A percentile compares a stretch with the other conserved stretches of the same genome.
Conservation (phyloP, 2,888 invertebrate species). For the Agrotis puta region DNA sequence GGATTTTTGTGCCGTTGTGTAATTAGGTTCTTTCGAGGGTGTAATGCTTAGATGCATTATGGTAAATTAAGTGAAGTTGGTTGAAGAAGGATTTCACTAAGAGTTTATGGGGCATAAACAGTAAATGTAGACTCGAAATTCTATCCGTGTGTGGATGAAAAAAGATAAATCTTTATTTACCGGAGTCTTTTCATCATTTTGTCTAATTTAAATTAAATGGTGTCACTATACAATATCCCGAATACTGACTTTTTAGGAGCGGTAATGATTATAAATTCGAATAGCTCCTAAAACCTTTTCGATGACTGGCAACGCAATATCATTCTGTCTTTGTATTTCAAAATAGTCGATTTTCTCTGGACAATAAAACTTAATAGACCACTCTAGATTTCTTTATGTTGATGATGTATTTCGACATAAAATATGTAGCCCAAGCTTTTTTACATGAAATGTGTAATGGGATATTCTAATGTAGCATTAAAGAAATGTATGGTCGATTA, state of each 20-base stretch:
- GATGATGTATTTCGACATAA: conserved; percentile 41
- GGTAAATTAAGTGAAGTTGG: conserved; percentile 4
- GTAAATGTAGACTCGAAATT: not conserved
- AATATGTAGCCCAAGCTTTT: conserved; percentile 42
- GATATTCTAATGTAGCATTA: conserved; percentile 49
- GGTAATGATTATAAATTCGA: conserved; percentile 30
- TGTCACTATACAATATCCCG: not conserved
- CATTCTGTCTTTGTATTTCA: conserved; percentile 32
- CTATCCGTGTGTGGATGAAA: not conserved
- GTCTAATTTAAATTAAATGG: conserved; percentile 20
- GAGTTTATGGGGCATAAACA: not conserved
- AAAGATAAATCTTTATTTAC: conserved; percentile 12
- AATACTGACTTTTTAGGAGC: not conserved
- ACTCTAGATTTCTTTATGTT: conserved; percentile 42
- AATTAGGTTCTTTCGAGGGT: conserved; percentile 50
- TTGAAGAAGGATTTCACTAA: conserved; percentile 11
- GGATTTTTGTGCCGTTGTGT: conserved; percentile 43
- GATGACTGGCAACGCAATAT: conserved; percentile 16
- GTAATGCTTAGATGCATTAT: conserved; percentile 14
- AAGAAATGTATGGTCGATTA: conserved; percentile 42
- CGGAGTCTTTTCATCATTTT: not conserved
- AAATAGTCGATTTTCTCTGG: conserved; percentile 31
- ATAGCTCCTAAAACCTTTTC: conserved; percentile 19
- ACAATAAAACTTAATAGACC: conserved; percentile 45
- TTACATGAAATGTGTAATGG: conserved; percentile 50